Percentiles rank a stretch among this genome's conserved stretches.
phyloP scores from a whole-genome alignment of 1,140 invertebrate species.

The Camponotus pennsylvanicus region DNA sequence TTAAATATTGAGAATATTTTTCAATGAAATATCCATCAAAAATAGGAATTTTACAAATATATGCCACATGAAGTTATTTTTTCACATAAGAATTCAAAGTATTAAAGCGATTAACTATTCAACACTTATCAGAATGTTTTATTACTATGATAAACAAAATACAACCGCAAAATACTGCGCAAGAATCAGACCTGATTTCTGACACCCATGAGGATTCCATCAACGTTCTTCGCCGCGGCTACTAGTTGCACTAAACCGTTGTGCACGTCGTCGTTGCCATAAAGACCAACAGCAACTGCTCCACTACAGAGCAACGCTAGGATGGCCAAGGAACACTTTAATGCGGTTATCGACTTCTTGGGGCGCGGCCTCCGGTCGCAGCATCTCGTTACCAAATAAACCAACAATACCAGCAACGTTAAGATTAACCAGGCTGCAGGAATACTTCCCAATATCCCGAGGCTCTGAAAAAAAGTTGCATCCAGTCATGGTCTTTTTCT shows the following conservation, averaged over 20 bases:
- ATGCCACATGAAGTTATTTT: background rate
- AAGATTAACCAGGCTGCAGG: constrained; percentile 96
- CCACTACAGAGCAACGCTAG: constrained; percentile 94
- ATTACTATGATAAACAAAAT: background rate
- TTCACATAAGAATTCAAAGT: background rate
- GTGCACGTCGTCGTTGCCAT: constrained; percentile 97
- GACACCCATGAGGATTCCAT: constrained; percentile 91
- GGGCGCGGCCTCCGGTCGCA: constrained; percentile 96
- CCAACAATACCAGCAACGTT: constrained; percentile 94
- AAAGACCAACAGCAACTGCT: constrained; percentile 93
- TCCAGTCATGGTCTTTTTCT: constrained; percentile 60
- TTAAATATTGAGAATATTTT: constrained; percentile 2
- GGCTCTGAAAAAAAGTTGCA: constrained; percentile 88
- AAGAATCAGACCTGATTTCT: constrained; percentile 89
- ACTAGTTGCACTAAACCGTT: constrained; percentile 94
- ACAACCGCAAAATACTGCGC: background rate
- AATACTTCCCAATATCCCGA: constrained; percentile 95
- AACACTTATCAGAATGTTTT: background rate
- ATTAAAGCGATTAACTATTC: background rate
- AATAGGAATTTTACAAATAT: background rate
- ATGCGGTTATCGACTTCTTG: constrained; percentile 93
- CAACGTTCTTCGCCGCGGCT: constrained; percentile 92
- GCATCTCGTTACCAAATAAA: constrained; percentile 97
- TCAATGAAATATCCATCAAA: background rate
- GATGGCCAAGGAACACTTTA: constrained; percentile 94